phyloP scores from a whole-genome alignment of 2,888 invertebrate species.

The Stenichneumon culpator region DNA sequence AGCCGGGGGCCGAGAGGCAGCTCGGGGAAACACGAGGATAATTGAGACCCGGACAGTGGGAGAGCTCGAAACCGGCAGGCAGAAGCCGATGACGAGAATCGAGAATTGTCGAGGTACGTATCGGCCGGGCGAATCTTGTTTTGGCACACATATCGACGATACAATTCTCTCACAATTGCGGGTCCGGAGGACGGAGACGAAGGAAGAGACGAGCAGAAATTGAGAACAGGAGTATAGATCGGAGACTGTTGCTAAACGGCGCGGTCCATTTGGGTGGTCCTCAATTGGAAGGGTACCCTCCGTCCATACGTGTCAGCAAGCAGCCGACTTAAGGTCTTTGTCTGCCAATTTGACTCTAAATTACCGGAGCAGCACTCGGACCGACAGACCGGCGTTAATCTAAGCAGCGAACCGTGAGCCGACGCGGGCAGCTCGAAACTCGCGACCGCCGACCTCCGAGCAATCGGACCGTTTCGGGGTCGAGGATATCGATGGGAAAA shows the following conservation, averaged over 20 bases:
- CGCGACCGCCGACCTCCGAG: constrained; percentile 2
- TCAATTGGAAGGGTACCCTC: constrained; percentile 79
- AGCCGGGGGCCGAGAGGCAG: neutral
- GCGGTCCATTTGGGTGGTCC: constrained; percentile 81
- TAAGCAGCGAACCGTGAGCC: constrained; percentile 34
- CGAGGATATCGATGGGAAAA: neutral
- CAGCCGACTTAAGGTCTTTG: constrained; percentile 81
- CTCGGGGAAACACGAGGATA: constrained; percentile 47
- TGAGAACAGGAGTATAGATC: constrained; percentile 8
- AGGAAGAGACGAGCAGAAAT: constrained; percentile 34
- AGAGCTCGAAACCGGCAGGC: neutral
- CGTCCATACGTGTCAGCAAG: constrained; percentile 79
- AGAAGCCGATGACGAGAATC: constrained; percentile 4
- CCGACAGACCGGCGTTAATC: constrained; percentile 26
- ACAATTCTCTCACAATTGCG: constrained; percentile 30
- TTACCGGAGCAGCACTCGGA: constrained; percentile 60
- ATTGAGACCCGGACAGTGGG: constrained; percentile 34
- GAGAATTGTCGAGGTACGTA: constrained; percentile 27
- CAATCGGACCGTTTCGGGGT: neutral
- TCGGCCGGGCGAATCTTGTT: constrained; percentile 36
- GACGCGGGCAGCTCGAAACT: constrained; percentile 13
- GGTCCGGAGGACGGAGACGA: neutral
- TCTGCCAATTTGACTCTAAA: constrained; percentile 81
- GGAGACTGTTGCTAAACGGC: constrained; percentile 42
- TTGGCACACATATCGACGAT: constrained; percentile 34